Evolutionary conservation across 2,797 vertebrate genomes (phyloP), one percentile per base, ranked within the genome.

Genomic region (Cyclopterus lumpus): DNA sequence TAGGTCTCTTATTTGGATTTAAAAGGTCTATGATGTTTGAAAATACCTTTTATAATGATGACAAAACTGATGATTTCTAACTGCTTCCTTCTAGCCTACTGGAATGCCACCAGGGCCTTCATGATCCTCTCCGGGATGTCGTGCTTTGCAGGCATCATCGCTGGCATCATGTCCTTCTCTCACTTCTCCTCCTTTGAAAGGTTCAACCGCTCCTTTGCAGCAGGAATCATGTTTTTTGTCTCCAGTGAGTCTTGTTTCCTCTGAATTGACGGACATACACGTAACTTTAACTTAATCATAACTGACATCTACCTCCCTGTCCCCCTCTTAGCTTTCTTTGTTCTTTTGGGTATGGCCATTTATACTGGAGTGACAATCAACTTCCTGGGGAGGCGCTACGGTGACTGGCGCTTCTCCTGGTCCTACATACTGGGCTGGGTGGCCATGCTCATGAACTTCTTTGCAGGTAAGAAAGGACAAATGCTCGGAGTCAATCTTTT

Each of bases 391-490:
- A 95, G 93, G 70, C 95, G 96, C 9, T 97, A 96, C 0, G 95
- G 96, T 26, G 96, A 97, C 85, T 97, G 96, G 96, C 95, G 96
- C 58, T 97, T 97, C 82, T 97, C 96, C 82, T 97, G 96, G 96
- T 97, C 96, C 14, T 97, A 97, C 90, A 96, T 97, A 85, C 88
- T 97, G 71, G 96, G 95, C 88, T 97, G 96, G 96, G 96, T 97
- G 63, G 93, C 96, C 48, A 93, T 97, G 92, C 95, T 97, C 66
- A 95, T 97, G 96, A 96, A 94, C 51, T 97, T 97, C 89, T 96
- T 97, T 79, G 95, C 96, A 94, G 96, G 96, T 96, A 65, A 89
- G 62, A 75, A 49, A 60, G 16, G 14, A 24, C 24, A 62, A 26
- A 62, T 16, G 7, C 6, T 0, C 9, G 15, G 11, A 7, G 4